Base-by-base conservation (phyloP, 1,140 invertebrate genomes). In the Elymnias hypermnestra region DNA sequence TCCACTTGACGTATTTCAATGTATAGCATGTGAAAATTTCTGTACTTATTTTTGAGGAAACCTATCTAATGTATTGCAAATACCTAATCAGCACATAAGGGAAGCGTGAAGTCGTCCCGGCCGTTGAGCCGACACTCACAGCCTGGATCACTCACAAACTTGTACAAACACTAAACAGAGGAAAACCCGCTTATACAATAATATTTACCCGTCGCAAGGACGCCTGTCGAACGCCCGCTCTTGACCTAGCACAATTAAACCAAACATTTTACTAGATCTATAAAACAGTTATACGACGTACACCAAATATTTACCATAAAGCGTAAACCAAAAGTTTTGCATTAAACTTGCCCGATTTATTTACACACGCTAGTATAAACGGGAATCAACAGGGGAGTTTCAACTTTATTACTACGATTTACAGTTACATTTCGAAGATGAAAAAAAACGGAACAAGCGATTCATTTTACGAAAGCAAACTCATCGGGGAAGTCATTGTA, bases 261-360 rank as follows among this genome's bases (percentile, higher is more conserved):
- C 71, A 84, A 84, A 83, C 78, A 84, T 84, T 83, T 78, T 72
- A 84, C 74, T 84, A 74, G 69, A 81, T 76, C 81, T 84, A 83
- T 84, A 84, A 83, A 84, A 83, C 74, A 75, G 71, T 74, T 75
- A 78, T 76, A 81, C 76, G 76, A 79, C 73, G 69, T 81, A 75
- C 66, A 82, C 81, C 72, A 84, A 83, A 84, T 83, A 83, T 84
- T 84, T 84, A 83, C 76, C 81, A 83, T 83, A 81, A 81, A 84
- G 72, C 77, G 77, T 82, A 83, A 84, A 84, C 77, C 78, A 79
- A 84, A 84, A 84, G 69, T 81, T 84, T 84, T 84, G 81, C 81
- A 84, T 82, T 83, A 74, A 83, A 79, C 73, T 79, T 59, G 63
- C 68, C 70, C 55, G 69, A 70, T 84, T 81, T 84, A 82, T 84